Conservation (phyloP, 2,113 vertebrate species). For the Isurus oxyrinchus region DNA sequence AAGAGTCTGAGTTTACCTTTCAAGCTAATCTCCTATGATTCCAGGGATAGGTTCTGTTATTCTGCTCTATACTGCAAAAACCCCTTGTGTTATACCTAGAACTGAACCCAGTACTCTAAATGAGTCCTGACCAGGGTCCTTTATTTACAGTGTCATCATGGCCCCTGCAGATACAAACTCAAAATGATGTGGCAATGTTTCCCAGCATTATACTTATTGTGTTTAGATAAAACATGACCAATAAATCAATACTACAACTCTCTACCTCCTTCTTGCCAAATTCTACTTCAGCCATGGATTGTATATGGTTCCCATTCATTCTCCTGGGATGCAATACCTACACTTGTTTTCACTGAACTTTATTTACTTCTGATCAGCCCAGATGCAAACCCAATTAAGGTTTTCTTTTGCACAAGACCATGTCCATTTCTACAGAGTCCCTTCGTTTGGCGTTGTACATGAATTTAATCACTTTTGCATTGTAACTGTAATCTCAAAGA, state of each 20-base stretch:
- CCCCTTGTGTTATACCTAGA: neutral
- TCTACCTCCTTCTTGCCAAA: neutral
- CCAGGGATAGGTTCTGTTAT: neutral
- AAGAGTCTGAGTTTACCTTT: neutral
- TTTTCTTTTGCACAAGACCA: neutral
- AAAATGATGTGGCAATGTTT: neutral
- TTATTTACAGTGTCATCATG: neutral
- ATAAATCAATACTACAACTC: neutral
- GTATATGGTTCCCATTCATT: neutral
- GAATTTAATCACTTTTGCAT: neutral
- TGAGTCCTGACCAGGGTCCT: neutral
- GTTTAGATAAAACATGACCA: neutral
- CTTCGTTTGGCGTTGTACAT: neutral
- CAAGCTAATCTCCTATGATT: neutral
- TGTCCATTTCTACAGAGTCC: neutral
- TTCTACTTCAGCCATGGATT: neutral
- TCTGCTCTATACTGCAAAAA: neutral
- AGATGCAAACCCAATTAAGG: neutral
- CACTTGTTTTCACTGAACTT: neutral
- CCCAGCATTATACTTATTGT: neutral
- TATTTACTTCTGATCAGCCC: neutral
- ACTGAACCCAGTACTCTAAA: neutral
- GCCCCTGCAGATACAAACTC: neutral
- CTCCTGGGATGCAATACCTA: neutral
- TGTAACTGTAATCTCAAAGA: neutral